Evolutionary conservation across 2,113 vertebrate species (phyloP), one percentile per base, ranked within the genome.

Genomic region (Nycticorax nycticorax): DNA sequence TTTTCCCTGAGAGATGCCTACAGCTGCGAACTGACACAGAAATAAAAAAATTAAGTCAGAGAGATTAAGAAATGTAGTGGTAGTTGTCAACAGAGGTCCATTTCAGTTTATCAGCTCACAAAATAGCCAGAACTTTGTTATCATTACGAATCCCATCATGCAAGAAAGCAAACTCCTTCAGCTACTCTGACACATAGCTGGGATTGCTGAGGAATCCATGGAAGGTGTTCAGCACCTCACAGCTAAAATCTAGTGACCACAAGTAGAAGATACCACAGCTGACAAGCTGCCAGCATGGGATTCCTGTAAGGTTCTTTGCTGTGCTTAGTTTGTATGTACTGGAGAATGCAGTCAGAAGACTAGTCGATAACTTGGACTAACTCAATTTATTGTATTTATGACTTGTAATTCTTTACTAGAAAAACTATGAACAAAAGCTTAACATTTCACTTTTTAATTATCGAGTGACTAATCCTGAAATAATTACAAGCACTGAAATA

Each of bases 11-110:
- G 78, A 93, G 74, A 85, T 41, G 68, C n/a, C 59, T 88, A 95
- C 93, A 96, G 76, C 67, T 96, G 83, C 88, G 92, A 96, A 57
- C 52, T 67, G 64, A 93, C n/a, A 88, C 32, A 86, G 69, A 97
- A 94, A 81, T 48, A 45, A 78, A 89, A 89, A 87, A 89, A 79
- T 2, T n/a, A 59, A 79, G 39, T 35, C 4, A 2, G 66, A 84
- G 74, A 87, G 19, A 68, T 89, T 57, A 95, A 69, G 71, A 83
- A 91, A 93, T 66, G 32, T 32, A 55, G 75, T 32, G 59, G 28
- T 60, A 74, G 77, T 45, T 89, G 71, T 94, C 82, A 95, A 79
- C 39, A 86, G 52, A 92, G 14, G 20, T 75, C 22, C 73, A 55
- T 60, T 93, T 93, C 57, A 82, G 39, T 79, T 94, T 75, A 68